A percentile compares a stretch with the other conserved stretches of the same genome.
Evolutionary conservation across 2,797 vertebrate species (phyloP).

Genomic region (Cryptoblepharus egeriae): DNA sequence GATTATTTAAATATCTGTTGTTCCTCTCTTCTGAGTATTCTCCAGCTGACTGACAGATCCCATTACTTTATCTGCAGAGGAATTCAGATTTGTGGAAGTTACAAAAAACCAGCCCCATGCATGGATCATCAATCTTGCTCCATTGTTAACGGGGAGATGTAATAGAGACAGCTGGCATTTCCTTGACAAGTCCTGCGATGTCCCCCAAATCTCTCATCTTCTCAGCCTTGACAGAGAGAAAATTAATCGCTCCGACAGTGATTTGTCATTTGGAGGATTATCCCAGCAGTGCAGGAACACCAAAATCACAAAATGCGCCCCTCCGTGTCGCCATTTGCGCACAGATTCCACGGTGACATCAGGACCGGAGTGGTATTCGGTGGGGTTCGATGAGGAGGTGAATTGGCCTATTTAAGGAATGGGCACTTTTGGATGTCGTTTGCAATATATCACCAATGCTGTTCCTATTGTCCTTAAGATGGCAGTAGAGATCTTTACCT

Average conservation of each 20-base stretch:
- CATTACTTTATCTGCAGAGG: constrained; percentile 76
- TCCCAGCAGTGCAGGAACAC: constrained; percentile 50
- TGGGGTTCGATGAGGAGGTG: background rate
- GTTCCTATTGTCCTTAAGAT: constrained; percentile 40
- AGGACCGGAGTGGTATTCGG: background rate
- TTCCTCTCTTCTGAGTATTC: constrained; percentile 51
- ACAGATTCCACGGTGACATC: constrained; percentile 3
- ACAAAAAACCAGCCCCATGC: constrained; percentile 61
- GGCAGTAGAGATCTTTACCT: constrained; percentile 63
- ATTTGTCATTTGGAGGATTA: constrained; percentile 72
- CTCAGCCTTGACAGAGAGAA: constrained; percentile 74
- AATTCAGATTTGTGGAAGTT: constrained; percentile 73
- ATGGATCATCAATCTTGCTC: constrained; percentile 76
- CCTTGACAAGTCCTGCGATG: constrained; percentile 66
- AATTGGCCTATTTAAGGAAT: background rate
- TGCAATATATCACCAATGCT: background rate
- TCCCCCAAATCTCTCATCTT: constrained; percentile 78
- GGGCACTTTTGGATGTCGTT: background rate
- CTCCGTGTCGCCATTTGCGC: constrained; percentile 16
- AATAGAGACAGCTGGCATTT: constrained; percentile 76
- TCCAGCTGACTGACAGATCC: constrained; percentile 76
- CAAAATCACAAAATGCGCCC: constrained; percentile 35
- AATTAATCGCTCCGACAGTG: constrained; percentile 71
- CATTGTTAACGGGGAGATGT: constrained; percentile 64
- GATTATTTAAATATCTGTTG: constrained; percentile 70